A percentile compares a stretch with the other conserved stretches of the same genome.
These are phyloP conservation scores for Pristionchus pacificus DNA, from an alignment of 1,140 invertebrate genomes.

Conservation along the genomic window DNA sequence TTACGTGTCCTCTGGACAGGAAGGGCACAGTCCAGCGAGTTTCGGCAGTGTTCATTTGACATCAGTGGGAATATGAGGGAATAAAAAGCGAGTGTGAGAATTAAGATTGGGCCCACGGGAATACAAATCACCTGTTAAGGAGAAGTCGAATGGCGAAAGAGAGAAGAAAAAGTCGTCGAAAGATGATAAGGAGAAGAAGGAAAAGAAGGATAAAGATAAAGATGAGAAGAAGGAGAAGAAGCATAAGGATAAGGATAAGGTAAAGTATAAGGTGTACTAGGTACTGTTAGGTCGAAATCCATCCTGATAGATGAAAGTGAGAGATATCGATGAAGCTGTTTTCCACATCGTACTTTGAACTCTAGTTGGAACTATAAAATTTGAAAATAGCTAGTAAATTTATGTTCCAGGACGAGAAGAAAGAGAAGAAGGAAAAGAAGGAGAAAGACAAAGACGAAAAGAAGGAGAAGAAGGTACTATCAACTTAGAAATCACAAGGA, in stretches of 20 bases:
- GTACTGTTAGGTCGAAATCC: background rate
- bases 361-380: constrained; percentile 42
- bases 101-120: no score
- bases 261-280: background rate
- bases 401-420: constrained; percentile 25
- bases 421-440: constrained; percentile 35
- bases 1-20: no score
- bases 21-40: no score
- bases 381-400: constrained; percentile 25
- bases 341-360: no score
- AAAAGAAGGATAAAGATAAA: background rate
- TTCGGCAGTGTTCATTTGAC: no score
- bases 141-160: constrained; percentile 10
- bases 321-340: constrained; percentile 63
- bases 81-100: no score
- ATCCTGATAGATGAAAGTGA: constrained; percentile 68
- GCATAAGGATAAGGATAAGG: constrained; percentile 11
- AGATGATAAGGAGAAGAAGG: constrained; percentile 4
- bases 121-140: no score
- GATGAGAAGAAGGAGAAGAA: constrained; percentile 1
- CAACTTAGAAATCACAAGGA: no score
- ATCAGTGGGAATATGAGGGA: no score
- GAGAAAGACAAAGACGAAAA: constrained; percentile 48
- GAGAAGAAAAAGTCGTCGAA: constrained; percentile 16
- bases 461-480: constrained; percentile 20